Percentiles rank a stretch among this genome's conserved stretches.
phyloP scores from a whole-genome alignment of 1,140 invertebrate species.

The Oncopeltus fasciatus region DNA sequence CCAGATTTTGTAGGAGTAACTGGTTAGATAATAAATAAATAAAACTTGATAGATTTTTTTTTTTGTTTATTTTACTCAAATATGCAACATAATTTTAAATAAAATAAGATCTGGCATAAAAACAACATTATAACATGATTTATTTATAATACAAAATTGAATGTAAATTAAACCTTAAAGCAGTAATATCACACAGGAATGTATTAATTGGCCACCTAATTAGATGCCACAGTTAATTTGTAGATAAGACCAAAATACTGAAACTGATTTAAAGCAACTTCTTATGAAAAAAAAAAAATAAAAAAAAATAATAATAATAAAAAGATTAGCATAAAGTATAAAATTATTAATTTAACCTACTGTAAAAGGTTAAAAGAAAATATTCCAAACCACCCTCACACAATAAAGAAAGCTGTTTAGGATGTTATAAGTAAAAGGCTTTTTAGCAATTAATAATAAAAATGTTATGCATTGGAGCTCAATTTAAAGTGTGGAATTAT shows the following conservation, averaged over 20 bases:
- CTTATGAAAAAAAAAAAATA: background rate
- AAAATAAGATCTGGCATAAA: slow-evolving; percentile 7
- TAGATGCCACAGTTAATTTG: background rate
- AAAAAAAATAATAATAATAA: background rate
- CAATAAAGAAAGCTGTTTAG: too few relatives aligned
- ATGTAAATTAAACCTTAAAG: slow-evolving; percentile 1
- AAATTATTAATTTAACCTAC: background rate
- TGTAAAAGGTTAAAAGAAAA: background rate
- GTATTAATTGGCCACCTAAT: background rate
- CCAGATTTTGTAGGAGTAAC: too few relatives aligned
- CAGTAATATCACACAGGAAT: slow-evolving; percentile 8
- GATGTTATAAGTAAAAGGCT: too few relatives aligned
- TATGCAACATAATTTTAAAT: slow-evolving; percentile 9
- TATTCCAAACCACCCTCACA: too few relatives aligned
- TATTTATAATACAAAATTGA: background rate
- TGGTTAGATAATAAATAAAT: background rate
- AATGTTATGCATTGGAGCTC: too few relatives aligned
- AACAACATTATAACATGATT: slow-evolving; percentile 4
- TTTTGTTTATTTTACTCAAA: background rate
- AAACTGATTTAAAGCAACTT: too few relatives aligned
- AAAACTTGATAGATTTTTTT: background rate
- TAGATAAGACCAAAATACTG: background rate
- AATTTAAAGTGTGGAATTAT: too few relatives aligned
- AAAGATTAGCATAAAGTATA: background rate
- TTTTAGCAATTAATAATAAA: too few relatives aligned